A percentile compares a stretch with the other conserved stretches of the same genome.
phyloP scores from a whole-genome alignment of 1,140 invertebrate genomes.

The Archegozetes longisetosus region DNA sequence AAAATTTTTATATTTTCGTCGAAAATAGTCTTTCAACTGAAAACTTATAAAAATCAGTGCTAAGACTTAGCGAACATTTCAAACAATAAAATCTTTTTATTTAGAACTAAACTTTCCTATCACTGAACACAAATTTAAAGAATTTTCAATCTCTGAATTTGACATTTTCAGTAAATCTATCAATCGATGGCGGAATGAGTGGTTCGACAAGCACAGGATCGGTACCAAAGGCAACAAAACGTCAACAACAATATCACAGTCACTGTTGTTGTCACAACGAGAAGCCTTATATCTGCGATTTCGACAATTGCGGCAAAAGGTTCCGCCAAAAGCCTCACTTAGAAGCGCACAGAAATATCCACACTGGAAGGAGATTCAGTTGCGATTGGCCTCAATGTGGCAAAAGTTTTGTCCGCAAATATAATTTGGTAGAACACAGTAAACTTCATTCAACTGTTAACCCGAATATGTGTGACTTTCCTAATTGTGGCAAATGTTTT shows the following conservation, averaged over 20 bases:
- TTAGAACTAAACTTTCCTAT: too few species aligned
- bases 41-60: too few species aligned
- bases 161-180: background rate
- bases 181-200: background rate
- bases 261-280: conserved; percentile 3
- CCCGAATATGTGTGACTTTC: conserved; percentile 9
- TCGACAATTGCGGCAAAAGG: conserved; percentile 3
- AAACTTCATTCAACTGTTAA: conserved; percentile 6
- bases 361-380: conserved; percentile 2
- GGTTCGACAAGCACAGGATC: background rate
- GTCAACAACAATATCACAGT: background rate
- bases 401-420: conserved; percentile 10
- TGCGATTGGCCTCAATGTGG: conserved; percentile 13
- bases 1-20: too few species aligned
- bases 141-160: too few species aligned
- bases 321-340: conserved; percentile 13
- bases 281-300: conserved; percentile 7
- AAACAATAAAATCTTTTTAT: too few species aligned
- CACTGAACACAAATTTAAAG: too few species aligned
- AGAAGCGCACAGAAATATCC: conserved; percentile 7
- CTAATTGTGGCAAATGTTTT: conserved; percentile 10
- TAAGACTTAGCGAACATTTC: too few species aligned
- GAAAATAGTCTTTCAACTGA: too few species aligned
- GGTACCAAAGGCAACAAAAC: background rate
- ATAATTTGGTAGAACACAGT: conserved; percentile 7